Base-by-base conservation (phyloP, 2,113 vertebrate genomes). In the Lampris incognitus region DNA sequence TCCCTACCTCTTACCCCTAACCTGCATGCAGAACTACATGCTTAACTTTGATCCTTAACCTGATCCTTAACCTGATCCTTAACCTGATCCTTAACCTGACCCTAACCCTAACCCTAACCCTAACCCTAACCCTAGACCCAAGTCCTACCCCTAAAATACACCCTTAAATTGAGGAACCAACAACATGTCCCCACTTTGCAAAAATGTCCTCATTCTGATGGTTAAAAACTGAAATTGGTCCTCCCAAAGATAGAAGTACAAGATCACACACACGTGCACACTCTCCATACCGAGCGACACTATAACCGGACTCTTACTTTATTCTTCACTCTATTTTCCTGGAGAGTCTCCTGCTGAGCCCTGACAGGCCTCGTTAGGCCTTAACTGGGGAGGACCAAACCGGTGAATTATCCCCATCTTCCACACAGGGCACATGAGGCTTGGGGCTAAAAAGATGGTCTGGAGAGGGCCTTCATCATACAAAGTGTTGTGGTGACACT, bases 401-500 rank as follows among this genome's bases (percentile, higher is more conserved):
- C 75, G 38, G 83, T 58, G 68, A 81, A 87, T 87, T 76, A 76
- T 84, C 83, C 85, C 78, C 63, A 76, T 68, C 71, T 85, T 78
- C 50, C 48, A 59, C 81, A 84, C 2, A 60, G 81, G 86, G 66
- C 86, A 87, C 90, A 84, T 24, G 24, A 24, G 24, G 24, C 88
- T 92, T 90, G 78, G 89, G 74, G 64, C 90, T 87, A 85, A 82
- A 56, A 69, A 83, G 48, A 46, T 77, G 56, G 58, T 77, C 52
- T 7, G 44, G 59, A 66, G 58, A 85, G 83, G 64, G 78, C 82
- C 81, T 49, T 78, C 76, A 82, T 88, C 88, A 87, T 88, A 69
- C 67, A 1, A 0, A 36, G 64, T 3, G 87, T 91, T 92, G 82
- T 90, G 42, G 91, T 90, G 90, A 85, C 85, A 62, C 57, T 83